Conservation (phyloP, 2,113 vertebrate genomes). For the Balaenoptera acutorostrata region DNA sequence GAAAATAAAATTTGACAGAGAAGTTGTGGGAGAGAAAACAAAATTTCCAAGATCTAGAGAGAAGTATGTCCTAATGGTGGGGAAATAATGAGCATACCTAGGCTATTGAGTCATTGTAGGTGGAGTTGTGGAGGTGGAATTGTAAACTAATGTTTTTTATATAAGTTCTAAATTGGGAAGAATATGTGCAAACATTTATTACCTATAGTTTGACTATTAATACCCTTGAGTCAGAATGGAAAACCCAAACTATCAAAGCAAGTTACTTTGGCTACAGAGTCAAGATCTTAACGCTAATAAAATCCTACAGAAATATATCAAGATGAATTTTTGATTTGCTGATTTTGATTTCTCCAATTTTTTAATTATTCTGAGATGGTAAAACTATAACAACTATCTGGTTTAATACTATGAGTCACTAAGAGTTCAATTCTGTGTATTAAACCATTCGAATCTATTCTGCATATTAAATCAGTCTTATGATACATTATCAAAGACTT, state of each 20-base stretch:
- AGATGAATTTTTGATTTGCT: background rate
- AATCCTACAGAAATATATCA: background rate
- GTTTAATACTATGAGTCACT: background rate
- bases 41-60: background rate
- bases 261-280: background rate
- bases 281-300: background rate
- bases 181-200: background rate
- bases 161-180: background rate
- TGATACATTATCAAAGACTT: background rate
- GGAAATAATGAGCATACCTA: background rate
- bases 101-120: background rate
- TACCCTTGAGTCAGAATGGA: background rate
- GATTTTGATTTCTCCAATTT: background rate
- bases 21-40: background rate
- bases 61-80: background rate
- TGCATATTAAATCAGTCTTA: background rate
- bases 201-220: background rate
- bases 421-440: background rate
- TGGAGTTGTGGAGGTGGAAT: background rate
- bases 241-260: background rate
- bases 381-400: background rate
- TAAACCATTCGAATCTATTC: background rate
- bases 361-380: background rate
- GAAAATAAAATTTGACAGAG: conserved; percentile 21
- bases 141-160: background rate